A percentile compares a stretch with the other conserved stretches of the same genome.
Evolutionary conservation across 1,140 invertebrate genomes (phyloP).

Genomic region (Zeugodacus cucurbitae): DNA sequence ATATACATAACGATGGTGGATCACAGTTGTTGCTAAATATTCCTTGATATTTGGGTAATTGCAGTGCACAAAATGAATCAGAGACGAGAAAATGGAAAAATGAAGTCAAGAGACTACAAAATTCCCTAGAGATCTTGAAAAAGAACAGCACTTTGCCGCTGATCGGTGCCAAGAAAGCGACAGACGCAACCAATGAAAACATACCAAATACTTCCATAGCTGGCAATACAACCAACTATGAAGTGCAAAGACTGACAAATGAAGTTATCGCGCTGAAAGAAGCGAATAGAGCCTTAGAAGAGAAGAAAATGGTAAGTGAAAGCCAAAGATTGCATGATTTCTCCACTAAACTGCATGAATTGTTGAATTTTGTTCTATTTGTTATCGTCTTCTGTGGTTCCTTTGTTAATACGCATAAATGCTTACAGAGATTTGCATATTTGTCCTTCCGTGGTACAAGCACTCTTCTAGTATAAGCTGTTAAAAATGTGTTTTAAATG

Average conservation of each 20-base stretch:
- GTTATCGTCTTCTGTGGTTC: background rate
- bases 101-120: constrained; percentile 62
- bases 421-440: no score
- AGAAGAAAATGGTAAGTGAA: constrained; percentile 59
- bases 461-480: no score
- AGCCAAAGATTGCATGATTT: background rate
- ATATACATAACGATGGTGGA: background rate
- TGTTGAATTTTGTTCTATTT: background rate
- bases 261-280: constrained; percentile 62
- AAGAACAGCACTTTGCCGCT: constrained; percentile 45
- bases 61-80: constrained; percentile 62
- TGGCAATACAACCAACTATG: constrained; percentile 54
- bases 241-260: constrained; percentile 66
- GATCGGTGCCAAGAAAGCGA: constrained; percentile 31
- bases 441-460: no score
- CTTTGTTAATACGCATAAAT: background rate
- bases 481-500: no score
- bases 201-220: constrained; percentile 52
- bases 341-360: background rate
- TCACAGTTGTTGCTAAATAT: background rate
- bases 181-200: constrained; percentile 37
- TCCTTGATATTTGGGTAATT: background rate
- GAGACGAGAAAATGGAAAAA: constrained; percentile 62
- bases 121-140: constrained; percentile 54
- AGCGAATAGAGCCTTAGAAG: constrained; percentile 61